phyloP scores from a whole-genome alignment of 2,888 invertebrate species.

The Petrolisthes cinctipes region DNA sequence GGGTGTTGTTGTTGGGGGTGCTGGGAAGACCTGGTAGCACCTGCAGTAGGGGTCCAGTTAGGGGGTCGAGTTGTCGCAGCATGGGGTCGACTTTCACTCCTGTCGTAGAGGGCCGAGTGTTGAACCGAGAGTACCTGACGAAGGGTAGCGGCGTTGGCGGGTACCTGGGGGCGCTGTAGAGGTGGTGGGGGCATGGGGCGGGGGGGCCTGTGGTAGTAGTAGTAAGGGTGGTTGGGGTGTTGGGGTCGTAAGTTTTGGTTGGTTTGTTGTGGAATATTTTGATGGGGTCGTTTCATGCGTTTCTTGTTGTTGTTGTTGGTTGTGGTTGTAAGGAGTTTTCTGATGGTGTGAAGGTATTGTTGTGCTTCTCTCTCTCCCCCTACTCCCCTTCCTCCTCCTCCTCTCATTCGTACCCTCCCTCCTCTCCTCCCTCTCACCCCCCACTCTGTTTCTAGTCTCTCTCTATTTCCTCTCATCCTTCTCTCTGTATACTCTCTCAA shows the following conservation, averaged over 20 bases:
- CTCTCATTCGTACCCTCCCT: not conserved
- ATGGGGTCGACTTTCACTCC: not conserved
- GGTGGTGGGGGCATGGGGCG: not conserved
- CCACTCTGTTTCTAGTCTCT: too few species aligned
- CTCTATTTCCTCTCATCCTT: too few species aligned
- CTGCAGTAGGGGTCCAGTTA: not conserved
- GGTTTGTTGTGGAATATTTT: not conserved
- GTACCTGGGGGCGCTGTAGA: not conserved
- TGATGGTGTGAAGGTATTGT: not conserved
- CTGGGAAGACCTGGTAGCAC: too few species aligned
- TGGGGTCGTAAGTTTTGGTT: not conserved
- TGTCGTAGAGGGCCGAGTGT: not conserved
- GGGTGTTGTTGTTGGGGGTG: too few species aligned
- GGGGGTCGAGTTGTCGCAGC: not conserved
- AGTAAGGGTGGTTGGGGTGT: not conserved
- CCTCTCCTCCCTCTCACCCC: not conserved
- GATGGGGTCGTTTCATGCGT: not conserved
- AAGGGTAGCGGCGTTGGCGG: not conserved
- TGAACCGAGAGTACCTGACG: slow-evolving; percentile 18
- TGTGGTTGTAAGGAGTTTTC: not conserved
- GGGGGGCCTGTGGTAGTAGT: too few species aligned
- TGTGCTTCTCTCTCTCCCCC: too few species aligned
- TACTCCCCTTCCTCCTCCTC: too few species aligned
- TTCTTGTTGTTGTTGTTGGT: not conserved
- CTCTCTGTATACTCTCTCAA: too few species aligned